Evolutionary conservation across 1,140 invertebrate species (phyloP).

Genomic region (Whitmania pigra): DNA sequence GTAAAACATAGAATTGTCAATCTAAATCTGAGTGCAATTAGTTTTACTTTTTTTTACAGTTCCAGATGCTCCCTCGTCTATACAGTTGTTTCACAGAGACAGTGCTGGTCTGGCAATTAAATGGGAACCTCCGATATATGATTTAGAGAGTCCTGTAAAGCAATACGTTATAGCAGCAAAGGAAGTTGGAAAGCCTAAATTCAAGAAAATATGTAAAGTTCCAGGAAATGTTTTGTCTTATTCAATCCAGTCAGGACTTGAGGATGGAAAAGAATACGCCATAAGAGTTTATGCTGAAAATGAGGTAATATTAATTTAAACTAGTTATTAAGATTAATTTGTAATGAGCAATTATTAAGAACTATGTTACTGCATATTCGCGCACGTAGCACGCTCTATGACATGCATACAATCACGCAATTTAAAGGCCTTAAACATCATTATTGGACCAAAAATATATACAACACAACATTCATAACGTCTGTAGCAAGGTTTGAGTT

Average conservation of each 20-base stretch:
- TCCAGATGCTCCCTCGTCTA: not conserved
- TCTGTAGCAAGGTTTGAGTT: not conserved
- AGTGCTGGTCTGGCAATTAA: not conserved
- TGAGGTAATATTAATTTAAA: conserved; percentile 59
- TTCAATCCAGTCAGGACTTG: not conserved
- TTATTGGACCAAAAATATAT: too few relatives aligned
- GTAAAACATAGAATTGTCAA: not conserved
- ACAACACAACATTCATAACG: too few relatives aligned
- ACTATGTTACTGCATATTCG: too few relatives aligned
- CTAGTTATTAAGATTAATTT: too few relatives aligned
- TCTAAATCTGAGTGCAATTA: not conserved
- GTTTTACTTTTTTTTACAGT: not conserved
- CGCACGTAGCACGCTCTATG: too few relatives aligned
- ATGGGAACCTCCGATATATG: conserved; percentile 9
- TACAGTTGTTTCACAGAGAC: not conserved
- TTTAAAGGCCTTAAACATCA: not conserved
- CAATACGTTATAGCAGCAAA: conserved; percentile 15
- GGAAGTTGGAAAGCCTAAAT: conserved; percentile 12
- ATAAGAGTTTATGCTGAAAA: conserved; percentile 92
- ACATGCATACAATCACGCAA: too few relatives aligned
- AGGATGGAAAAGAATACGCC: conserved; percentile 64
- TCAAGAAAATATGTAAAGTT: conserved; percentile 18
- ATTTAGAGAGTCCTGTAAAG: conserved; percentile 7
- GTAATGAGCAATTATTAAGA: too few relatives aligned
- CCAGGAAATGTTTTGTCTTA: not conserved